Evolutionary conservation across 2,888 invertebrate species (phyloP), one percentile per base, ranked within the genome.

Genomic region (Xiphydria camelus): DNA sequence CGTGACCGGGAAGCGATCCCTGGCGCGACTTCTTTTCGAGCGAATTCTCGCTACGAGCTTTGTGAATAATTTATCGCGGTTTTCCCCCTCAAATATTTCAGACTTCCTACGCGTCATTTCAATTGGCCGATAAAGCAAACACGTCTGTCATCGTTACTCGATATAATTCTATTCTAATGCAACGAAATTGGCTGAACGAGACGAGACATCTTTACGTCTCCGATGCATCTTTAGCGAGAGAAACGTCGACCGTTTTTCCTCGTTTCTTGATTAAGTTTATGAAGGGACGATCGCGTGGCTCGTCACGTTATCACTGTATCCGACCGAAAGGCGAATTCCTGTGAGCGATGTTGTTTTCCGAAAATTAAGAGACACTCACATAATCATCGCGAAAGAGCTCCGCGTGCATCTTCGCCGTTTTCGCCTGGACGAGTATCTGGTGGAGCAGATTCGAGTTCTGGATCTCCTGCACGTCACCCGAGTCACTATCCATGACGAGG

Each of bases 361-460:
- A n/a, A n/a, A 29, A 5, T 5, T 29, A 6, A 4, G 6, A 29
- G 26, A 14, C 55, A 80, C 80, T 80, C 69, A 81, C 81, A 56
- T 76, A 80, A 50, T 74, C 66, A 6, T 77, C 75, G 47, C 75
- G 72, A 61, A 78, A 78, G 41, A 63, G 55, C 43, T 75, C 63
- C 4, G 79, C 79, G 43, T 77, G 73, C 51, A 60, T 61, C 5
- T 76, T 63, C n/a, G 79, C 78, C 12, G 70, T 76, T 51, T 68
- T 73, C 17, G 79, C 77, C 53, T 76, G 76, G 31, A 75, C 61
- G 23, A 78, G 66, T 54, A 81, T 76, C 51, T 73, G 74, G 4
- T 63, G 62, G 12, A 80, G 64, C 9, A 79, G 66, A 18, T 77
- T 73, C 17, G 62, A 59, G 51, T 78, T 76, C 61, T 66, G 66